phyloP scores from a whole-genome alignment of 2,113 vertebrate species.

The Zingel zingel region DNA sequence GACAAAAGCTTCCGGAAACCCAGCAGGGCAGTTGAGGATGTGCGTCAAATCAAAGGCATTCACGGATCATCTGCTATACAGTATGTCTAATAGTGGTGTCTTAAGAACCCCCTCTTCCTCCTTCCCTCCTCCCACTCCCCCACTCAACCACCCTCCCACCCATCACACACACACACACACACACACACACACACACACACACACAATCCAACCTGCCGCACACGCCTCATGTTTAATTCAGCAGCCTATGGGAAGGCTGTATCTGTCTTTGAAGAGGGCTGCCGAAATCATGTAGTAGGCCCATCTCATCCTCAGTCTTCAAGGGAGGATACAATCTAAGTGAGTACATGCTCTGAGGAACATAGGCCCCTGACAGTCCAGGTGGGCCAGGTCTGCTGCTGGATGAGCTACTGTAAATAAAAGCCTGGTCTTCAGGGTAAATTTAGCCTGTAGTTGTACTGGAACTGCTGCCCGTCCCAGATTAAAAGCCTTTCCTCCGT shows the following conservation, averaged over 20 bases:
- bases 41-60: slow-evolving; percentile 79
- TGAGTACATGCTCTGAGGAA: slow-evolving; percentile 60
- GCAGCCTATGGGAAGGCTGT: slow-evolving; percentile 73
- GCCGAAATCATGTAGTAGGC: slow-evolving; percentile 71
- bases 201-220: slow-evolving; percentile 51
- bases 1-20: slow-evolving; percentile 62
- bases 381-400: slow-evolving; percentile 53
- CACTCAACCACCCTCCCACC: slow-evolving; percentile 29
- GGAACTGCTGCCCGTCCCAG: slow-evolving; percentile 19
- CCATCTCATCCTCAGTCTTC: slow-evolving; percentile 68
- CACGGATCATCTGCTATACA: slow-evolving; percentile 69
- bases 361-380: slow-evolving; percentile 53
- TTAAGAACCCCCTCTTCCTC: slow-evolving; percentile 49
- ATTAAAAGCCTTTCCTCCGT: slow-evolving; percentile 56
- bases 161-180: background rate
- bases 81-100: slow-evolving; percentile 64
- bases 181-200: slow-evolving; percentile 25
- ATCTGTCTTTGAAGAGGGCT: slow-evolving; percentile 80
- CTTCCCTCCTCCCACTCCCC: slow-evolving; percentile 4
- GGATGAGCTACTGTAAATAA: slow-evolving; percentile 11
- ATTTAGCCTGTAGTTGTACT: slow-evolving; percentile 52
- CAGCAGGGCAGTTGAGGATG: slow-evolving; percentile 64
- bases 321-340: slow-evolving; percentile 66
- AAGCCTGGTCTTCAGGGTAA: slow-evolving; percentile 40
- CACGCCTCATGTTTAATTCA: slow-evolving; percentile 86